These are phyloP conservation scores for Ctenomys sociabilis DNA, from an alignment of 2,113 vertebrate species.

Conservation along the genomic window DNA sequence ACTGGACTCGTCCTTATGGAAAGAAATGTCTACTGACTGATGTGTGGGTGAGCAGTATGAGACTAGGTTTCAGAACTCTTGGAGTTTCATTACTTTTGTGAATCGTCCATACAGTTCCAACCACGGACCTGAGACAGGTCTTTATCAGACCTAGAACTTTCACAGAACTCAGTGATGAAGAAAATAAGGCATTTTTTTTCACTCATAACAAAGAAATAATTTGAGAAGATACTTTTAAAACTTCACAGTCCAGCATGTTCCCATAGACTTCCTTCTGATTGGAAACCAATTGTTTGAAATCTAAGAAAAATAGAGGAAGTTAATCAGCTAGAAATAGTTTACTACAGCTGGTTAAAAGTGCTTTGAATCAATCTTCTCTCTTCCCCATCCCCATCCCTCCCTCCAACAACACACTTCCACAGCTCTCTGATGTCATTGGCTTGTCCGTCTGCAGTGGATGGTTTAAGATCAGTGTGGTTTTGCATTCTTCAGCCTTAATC, in stretches of 20 bases:
- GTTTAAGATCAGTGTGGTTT: slow-evolving; percentile 19
- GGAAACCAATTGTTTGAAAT: not conserved
- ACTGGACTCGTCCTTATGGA: not conserved
- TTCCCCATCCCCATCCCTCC: too few species aligned
- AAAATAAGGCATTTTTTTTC: not conserved
- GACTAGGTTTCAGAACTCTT: not conserved
- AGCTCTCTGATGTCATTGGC: not conserved
- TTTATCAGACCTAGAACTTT: slow-evolving; percentile 5
- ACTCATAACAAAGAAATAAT: not conserved
- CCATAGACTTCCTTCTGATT: not conserved
- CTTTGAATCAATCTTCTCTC: not conserved
- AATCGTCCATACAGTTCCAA: not conserved
- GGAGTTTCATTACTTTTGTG: not conserved
- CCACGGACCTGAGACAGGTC: not conserved
- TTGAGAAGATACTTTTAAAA: not conserved
- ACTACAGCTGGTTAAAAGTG: not conserved
- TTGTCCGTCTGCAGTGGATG: not conserved
- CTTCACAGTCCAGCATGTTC: not conserved
- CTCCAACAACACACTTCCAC: not conserved
- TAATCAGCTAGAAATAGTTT: not conserved
- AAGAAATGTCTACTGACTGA: not conserved
- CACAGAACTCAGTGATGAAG: not conserved
- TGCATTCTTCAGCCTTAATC: slow-evolving; percentile 61
- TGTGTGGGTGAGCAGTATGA: not conserved
- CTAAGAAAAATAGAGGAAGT: not conserved